Percentiles rank a stretch among this genome's conserved stretches.
These are phyloP conservation scores for Colostygia pectinataria DNA, from an alignment of 2,888 invertebrate genomes.

Conservation along the genomic window DNA sequence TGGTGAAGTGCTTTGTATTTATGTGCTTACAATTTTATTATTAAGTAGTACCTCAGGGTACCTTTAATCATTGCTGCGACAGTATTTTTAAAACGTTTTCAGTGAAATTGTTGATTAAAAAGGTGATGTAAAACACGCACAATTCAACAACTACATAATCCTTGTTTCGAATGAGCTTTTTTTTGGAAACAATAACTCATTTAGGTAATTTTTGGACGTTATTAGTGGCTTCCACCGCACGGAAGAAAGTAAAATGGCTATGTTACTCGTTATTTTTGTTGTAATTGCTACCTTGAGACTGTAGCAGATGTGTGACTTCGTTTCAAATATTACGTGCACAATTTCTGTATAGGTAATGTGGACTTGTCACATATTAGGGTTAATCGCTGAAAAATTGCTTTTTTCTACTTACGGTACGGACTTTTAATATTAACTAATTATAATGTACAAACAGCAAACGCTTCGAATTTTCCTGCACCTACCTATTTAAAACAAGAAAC, in stretches of 20 bases:
- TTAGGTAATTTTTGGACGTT: slow-evolving; percentile 51
- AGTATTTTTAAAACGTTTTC: slow-evolving; percentile 1
- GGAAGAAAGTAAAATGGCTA: slow-evolving; percentile 61
- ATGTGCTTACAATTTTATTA: no score
- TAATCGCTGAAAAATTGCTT: slow-evolving; percentile 6
- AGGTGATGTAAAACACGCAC: slow-evolving; percentile 10
- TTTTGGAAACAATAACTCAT: slow-evolving; percentile 50
- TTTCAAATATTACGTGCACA: slow-evolving; percentile 67
- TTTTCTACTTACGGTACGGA: no score
- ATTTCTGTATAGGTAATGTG: slow-evolving; percentile 37
- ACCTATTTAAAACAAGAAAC: no score
- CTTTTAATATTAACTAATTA: no score
- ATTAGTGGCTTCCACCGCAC: slow-evolving; percentile 34
- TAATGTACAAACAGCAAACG: no score
- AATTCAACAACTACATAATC: slow-evolving; percentile 4
- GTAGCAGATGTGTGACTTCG: slow-evolving; percentile 76
- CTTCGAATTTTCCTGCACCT: no score
- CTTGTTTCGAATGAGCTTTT: background rate
- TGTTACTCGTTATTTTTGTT: slow-evolving; percentile 57
- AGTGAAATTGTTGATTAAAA: no score
- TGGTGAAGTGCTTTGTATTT: no score
- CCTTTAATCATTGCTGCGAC: no score
- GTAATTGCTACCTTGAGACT: slow-evolving; percentile 70
- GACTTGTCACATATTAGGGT: slow-evolving; percentile 32
- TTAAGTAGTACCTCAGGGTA: no score